phyloP scores from a whole-genome alignment of 2,888 invertebrate species.

The Trissolcus brochymenae region DNA sequence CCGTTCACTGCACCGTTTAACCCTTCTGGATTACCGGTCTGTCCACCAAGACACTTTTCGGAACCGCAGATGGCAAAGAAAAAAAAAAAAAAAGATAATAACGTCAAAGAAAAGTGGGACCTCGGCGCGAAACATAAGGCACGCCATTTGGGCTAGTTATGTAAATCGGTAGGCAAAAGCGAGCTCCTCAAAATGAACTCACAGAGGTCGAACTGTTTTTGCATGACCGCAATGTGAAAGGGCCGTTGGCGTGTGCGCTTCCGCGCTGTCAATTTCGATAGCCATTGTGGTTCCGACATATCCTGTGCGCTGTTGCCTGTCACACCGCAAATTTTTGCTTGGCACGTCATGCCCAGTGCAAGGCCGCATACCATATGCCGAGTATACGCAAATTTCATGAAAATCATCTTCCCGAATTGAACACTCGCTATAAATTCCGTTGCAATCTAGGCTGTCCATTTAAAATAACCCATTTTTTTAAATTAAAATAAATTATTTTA shows the following conservation, averaged over 20 bases:
- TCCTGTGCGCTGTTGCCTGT: slow-evolving; percentile 51
- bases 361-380: slow-evolving; percentile 61
- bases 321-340: slow-evolving; percentile 54
- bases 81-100: slow-evolving; percentile 10
- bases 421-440: too few relatives aligned
- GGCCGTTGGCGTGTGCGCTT: slow-evolving; percentile 54
- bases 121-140: slow-evolving; percentile 40
- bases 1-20: slow-evolving; percentile 40
- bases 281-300: slow-evolving; percentile 63
- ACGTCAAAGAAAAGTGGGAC: neutral
- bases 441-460: neutral
- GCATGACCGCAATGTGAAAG: slow-evolving; percentile 54
- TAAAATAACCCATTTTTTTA: neutral
- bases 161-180: slow-evolving; percentile 50
- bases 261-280: slow-evolving; percentile 60
- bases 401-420: slow-evolving; percentile 6
- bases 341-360: slow-evolving; percentile 57
- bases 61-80: slow-evolving; percentile 15
- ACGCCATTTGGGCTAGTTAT: slow-evolving; percentile 53
- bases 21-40: neutral
- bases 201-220: slow-evolving; percentile 50
- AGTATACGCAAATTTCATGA: slow-evolving; percentile 56
- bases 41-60: neutral
- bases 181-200: slow-evolving; percentile 19
- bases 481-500: too few relatives aligned